Percentiles rank a stretch among this genome's conserved stretches.
phyloP scores from a whole-genome alignment of 2,888 invertebrate species.

The Sepioteuthis lessoniana region DNA sequence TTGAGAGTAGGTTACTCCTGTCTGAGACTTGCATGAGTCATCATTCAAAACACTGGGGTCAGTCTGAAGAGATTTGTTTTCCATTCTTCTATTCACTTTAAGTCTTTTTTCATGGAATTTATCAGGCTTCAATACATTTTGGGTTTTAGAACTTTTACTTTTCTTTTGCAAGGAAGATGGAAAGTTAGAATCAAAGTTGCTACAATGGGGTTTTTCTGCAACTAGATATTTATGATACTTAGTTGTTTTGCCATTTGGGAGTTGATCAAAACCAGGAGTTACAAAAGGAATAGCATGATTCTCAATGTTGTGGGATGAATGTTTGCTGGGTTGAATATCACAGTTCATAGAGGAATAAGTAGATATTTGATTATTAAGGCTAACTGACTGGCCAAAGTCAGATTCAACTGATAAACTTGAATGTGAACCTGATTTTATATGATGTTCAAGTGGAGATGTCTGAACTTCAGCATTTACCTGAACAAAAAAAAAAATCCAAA shows the following conservation, averaged over 20 bases:
- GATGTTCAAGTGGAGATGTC: neutral
- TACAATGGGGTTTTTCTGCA: constrained; percentile 38
- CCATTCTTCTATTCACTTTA: neutral
- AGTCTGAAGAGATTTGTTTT: neutral
- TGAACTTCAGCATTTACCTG: constrained; percentile 39
- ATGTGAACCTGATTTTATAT: neutral
- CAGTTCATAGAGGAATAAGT: neutral
- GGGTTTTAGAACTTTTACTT: neutral
- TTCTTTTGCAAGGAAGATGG: neutral
- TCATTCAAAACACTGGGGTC: neutral
- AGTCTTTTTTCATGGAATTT: neutral
- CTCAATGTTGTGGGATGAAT: neutral
- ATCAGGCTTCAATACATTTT: neutral
- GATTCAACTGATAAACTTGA: neutral
- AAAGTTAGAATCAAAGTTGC: neutral
- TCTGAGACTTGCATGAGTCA: neutral
- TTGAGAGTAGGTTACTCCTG: neutral
- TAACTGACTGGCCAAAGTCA: neutral
- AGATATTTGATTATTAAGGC: neutral
- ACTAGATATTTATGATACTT: constrained; percentile 45
- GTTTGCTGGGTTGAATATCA: neutral
- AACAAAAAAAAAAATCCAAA: neutral
- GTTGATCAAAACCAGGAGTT: neutral
- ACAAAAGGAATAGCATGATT: neutral
- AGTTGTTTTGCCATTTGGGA: neutral